These are phyloP conservation scores for Carcharodon carcharias DNA, from an alignment of 2,797 vertebrate genomes.

Conservation along the genomic window DNA sequence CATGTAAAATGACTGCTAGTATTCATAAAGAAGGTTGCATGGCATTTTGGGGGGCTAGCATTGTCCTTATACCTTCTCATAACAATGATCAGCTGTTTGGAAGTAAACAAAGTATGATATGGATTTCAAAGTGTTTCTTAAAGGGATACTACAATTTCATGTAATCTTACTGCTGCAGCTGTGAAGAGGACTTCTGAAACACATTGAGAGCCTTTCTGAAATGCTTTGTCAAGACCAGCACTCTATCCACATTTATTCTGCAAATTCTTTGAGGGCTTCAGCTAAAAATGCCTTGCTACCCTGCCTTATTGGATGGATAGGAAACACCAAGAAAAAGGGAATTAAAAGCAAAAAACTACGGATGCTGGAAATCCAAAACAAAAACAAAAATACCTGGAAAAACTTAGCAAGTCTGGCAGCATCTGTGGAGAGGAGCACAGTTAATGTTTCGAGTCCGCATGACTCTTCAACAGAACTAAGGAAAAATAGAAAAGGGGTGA, in stretches of 20 bases:
- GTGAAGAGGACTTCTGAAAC: not conserved
- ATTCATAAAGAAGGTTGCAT: not conserved
- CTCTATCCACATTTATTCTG: not conserved
- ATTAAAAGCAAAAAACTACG: too few relatives aligned
- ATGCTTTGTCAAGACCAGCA: not conserved
- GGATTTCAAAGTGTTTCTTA: not conserved
- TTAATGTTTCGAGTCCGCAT: too few relatives aligned
- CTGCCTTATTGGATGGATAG: not conserved
- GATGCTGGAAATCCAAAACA: too few relatives aligned
- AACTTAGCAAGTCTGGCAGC: too few relatives aligned
- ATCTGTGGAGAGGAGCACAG: too few relatives aligned
- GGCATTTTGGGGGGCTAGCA: not conserved
- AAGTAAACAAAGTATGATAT: not conserved
- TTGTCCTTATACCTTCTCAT: not conserved
- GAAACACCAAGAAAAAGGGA: not conserved
- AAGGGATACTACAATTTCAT: not conserved
- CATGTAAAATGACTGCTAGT: not conserved
- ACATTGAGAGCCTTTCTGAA: not conserved
- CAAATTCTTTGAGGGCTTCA: not conserved
- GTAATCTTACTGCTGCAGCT: not conserved
- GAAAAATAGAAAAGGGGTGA: too few relatives aligned
- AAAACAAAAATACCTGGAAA: too few relatives aligned
- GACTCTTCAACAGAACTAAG: too few relatives aligned
- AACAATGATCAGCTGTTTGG: not conserved
- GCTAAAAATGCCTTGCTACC: not conserved